Base-by-base conservation (phyloP, 2,113 vertebrate genomes). In the Lepus timidus region DNA sequence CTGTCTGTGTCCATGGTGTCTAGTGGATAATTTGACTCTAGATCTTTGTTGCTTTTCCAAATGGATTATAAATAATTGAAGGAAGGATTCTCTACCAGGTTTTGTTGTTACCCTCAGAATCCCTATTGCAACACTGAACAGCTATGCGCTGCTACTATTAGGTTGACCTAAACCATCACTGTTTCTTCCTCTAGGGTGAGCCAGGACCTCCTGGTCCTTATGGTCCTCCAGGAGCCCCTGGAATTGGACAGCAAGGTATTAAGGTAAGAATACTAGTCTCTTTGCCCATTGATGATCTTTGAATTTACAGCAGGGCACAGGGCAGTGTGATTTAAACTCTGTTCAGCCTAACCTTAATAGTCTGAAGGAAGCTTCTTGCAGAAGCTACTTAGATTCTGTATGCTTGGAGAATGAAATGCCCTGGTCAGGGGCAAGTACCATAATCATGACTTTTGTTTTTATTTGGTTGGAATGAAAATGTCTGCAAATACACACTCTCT, bases 231-330 rank as follows among this genome's bases (percentile, higher is more conserved):
- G 99, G 99, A 93, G 95, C 96, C 16, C 93, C 97, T 17, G 99
- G 98, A 4, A 73, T 99, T 95, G 99, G 99, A 68, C 96, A 98
- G 17, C 98, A 98, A 90, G 99, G 99, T 82, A 96, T 98, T 49
- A 99, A 99, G 98, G 99, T 99, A 98, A 97, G 31, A 11, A 89
- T 65, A 74, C 6, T 90, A 64, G 2, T 36, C 20, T 80, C 27
- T 90, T 33, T 68, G 71, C 16, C 25, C 36, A 55, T 2, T 83
- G 58, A 84, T 84, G 33, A 90, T 5, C 83, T 11, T 39, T 83
- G 29, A 64, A 36, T 70, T 88, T 93, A 80, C 55, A 85, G 20
- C 44, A 36, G 22, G 65, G 52, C 2, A 19, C 65, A 25, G 20
- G 9, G 11, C 29, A 83, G 10, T 62, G 4, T 82, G 33, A 67